Evolutionary conservation across 2,113 vertebrate genomes (phyloP).

Genomic region (Etia nguti): DNA sequence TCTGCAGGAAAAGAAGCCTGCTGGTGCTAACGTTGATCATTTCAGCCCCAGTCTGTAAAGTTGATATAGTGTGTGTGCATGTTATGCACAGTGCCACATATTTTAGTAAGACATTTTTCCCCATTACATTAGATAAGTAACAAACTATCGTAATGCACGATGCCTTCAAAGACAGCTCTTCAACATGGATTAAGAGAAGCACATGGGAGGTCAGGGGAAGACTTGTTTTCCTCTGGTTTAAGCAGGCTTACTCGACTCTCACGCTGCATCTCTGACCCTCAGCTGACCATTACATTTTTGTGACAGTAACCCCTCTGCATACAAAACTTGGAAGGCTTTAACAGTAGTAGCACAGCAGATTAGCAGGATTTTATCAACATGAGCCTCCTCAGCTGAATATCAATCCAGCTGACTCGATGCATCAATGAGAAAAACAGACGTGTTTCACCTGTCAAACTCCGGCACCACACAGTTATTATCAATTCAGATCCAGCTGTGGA

Average conservation of each 20-base stretch:
- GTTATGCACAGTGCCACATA: neutral
- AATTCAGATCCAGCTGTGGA: neutral
- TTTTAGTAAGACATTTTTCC: neutral
- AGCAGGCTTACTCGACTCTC: neutral
- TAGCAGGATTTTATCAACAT: neutral
- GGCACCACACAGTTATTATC: conserved; percentile 10
- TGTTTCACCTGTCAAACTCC: neutral
- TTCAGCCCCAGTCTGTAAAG: neutral
- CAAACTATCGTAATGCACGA: neutral
- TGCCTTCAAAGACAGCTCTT: neutral
- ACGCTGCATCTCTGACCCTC: neutral
- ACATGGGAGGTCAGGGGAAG: neutral
- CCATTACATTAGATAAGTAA: neutral
- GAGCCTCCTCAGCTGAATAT: neutral
- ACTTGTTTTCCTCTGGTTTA: neutral
- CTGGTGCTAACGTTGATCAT: neutral
- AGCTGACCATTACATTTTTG: neutral
- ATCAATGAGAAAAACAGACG: neutral
- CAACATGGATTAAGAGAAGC: neutral
- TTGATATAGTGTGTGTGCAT: too few relatives aligned
- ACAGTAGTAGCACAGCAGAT: neutral
- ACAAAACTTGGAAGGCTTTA: neutral
- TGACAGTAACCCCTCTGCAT: neutral
- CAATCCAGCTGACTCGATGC: neutral
- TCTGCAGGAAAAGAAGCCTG: neutral